Evolutionary conservation across 2,113 vertebrate species (phyloP).

Genomic region (Nothobranchius furzeri): DNA sequence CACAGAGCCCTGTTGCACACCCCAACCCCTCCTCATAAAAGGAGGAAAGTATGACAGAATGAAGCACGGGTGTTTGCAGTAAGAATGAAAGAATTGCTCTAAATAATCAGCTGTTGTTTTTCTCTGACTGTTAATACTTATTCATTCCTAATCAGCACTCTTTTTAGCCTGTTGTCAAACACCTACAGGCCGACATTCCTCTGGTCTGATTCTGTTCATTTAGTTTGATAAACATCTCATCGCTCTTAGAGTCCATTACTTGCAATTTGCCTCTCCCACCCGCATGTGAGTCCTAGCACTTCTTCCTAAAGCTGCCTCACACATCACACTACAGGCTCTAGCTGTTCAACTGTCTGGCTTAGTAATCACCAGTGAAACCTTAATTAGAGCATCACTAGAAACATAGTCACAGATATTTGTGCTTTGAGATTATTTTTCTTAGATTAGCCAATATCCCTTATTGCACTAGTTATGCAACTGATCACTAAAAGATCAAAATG

Average conservation of each 20-base stretch:
- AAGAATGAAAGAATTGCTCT: constrained; percentile 44
- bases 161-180: constrained; percentile 58
- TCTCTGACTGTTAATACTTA: constrained; percentile 42
- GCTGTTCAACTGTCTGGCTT: constrained; percentile 50
- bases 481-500: constrained; percentile 24
- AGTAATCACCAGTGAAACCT: constrained; percentile 59
- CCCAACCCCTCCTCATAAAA: too few relatives aligned
- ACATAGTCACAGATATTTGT: constrained; percentile 49
- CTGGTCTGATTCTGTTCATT: constrained; percentile 57
- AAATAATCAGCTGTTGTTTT: constrained; percentile 33
- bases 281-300: constrained; percentile 57
- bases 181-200: constrained; percentile 35
- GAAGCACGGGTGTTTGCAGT: not conserved
- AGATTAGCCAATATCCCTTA: constrained; percentile 24
- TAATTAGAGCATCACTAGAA: constrained; percentile 63
- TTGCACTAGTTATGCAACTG: constrained; percentile 18
- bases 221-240: constrained; percentile 67
- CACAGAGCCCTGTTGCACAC: too few relatives aligned
- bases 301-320: constrained; percentile 65
- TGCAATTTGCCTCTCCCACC: constrained; percentile 65
- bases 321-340: constrained; percentile 20
- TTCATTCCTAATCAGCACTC: constrained; percentile 41
- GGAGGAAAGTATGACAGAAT: too few relatives aligned
- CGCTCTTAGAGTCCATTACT: constrained; percentile 66
- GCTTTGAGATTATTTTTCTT: constrained; percentile 41